A percentile compares a stretch with the other conserved stretches of the same genome.
phyloP scores from a whole-genome alignment of 2,113 vertebrate species.

The Stercorarius parasiticus region DNA sequence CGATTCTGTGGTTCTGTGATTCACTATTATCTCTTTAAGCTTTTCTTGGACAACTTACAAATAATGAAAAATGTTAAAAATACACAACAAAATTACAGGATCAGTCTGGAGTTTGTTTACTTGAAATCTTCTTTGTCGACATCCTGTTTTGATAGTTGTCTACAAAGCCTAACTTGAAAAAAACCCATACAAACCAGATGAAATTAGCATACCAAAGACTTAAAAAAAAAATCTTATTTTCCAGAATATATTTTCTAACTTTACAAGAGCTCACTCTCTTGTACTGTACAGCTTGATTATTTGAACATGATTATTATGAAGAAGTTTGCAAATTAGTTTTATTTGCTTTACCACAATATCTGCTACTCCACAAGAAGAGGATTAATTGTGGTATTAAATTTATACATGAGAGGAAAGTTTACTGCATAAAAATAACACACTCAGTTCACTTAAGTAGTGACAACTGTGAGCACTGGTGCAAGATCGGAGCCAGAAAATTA shows the following conservation, averaged over 20 bases:
- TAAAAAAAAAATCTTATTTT: background rate
- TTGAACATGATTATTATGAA: background rate
- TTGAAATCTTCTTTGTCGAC: background rate
- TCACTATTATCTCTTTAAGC: background rate
- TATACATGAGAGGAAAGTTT: background rate
- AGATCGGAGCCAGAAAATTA: constrained; percentile 18
- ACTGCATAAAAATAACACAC: background rate
- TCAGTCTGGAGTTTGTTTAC: background rate
- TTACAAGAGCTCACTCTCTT: background rate
- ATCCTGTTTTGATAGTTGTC: background rate
- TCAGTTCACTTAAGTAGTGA: background rate
- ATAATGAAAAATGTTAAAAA: background rate
- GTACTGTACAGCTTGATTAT: background rate
- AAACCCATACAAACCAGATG: background rate
- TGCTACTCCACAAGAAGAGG: background rate
- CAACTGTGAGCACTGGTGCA: background rate
- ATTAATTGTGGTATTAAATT: background rate
- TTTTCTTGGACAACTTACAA: background rate
- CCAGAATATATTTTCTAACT: background rate
- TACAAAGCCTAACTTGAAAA: background rate
- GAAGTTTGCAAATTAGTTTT: background rate
- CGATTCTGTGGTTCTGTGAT: background rate
- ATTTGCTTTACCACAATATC: background rate
- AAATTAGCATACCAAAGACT: background rate
- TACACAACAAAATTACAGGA: background rate